phyloP scores from a whole-genome alignment of 2,797 vertebrate genomes.

The Coranthus polyacanthus region DNA sequence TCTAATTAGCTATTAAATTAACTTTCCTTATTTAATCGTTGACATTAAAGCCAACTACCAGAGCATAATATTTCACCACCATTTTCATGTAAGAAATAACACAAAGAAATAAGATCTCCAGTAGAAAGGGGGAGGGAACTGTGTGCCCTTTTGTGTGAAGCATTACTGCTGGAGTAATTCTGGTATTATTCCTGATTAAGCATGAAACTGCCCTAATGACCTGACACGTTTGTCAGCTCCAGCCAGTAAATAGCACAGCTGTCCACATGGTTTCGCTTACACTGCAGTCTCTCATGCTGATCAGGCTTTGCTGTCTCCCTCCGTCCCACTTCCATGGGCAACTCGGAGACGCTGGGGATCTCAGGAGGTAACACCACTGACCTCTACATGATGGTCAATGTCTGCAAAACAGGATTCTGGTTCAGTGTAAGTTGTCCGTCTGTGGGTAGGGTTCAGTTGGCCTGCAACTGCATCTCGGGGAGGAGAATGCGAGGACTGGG shows the following conservation, averaged over 20 bases:
- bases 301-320: conserved; percentile 21
- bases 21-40: not conserved
- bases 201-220: conserved; percentile 57
- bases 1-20: not conserved
- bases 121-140: not conserved
- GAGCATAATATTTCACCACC: not conserved
- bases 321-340: conserved; percentile 7
- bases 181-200: conserved; percentile 46
- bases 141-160: not conserved
- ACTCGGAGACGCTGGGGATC: not conserved
- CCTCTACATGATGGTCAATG: conserved; percentile 19
- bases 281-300: conserved; percentile 44
- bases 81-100: not conserved
- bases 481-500: not conserved
- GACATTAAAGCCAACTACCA: not conserved
- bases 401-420: conserved; percentile 3
- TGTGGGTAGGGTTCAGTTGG: not conserved
- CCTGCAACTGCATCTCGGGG: not conserved
- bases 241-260: conserved; percentile 45
- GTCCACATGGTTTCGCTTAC: conserved; percentile 50
- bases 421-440: not conserved
- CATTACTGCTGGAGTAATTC: conserved; percentile 21
- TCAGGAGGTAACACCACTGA: conserved; percentile 8
- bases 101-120: not conserved
- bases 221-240: conserved; percentile 51